phyloP scores from a whole-genome alignment of 2,888 invertebrate genomes.

The Nemotelus pantherinus region DNA sequence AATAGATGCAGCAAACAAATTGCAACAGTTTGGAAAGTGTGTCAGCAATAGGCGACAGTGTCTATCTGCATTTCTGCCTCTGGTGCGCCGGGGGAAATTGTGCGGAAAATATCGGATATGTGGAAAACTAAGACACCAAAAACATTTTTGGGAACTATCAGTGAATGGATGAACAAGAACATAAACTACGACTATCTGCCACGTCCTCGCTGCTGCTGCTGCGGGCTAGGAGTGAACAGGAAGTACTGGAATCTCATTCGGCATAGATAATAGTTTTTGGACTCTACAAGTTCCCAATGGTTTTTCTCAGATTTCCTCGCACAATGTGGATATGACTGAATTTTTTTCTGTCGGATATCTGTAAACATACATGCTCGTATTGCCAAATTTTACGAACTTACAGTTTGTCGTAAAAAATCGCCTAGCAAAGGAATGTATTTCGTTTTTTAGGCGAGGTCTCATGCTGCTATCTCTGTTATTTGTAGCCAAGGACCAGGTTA shows the following conservation, averaged over 20 bases:
- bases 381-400: no score
- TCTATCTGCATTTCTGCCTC: no score
- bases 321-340: neutral
- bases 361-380: no score
- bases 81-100: neutral
- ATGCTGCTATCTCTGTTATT: no score
- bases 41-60: neutral
- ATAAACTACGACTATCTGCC: neutral
- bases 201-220: neutral
- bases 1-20: neutral
- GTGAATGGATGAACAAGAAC: neutral
- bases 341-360: no score
- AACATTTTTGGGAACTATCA: constrained; percentile 11
- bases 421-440: no score
- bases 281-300: neutral
- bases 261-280: constrained; percentile 3
- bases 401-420: no score
- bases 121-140: constrained; percentile 1
- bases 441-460: no score
- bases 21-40: constrained; percentile 4
- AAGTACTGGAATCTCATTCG: neutral
- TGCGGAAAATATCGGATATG: neutral
- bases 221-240: neutral
- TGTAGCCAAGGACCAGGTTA: no score
- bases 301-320: neutral